Evolutionary conservation across 1,140 invertebrate species (phyloP).

Genomic region (Onthophagus taurus): DNA sequence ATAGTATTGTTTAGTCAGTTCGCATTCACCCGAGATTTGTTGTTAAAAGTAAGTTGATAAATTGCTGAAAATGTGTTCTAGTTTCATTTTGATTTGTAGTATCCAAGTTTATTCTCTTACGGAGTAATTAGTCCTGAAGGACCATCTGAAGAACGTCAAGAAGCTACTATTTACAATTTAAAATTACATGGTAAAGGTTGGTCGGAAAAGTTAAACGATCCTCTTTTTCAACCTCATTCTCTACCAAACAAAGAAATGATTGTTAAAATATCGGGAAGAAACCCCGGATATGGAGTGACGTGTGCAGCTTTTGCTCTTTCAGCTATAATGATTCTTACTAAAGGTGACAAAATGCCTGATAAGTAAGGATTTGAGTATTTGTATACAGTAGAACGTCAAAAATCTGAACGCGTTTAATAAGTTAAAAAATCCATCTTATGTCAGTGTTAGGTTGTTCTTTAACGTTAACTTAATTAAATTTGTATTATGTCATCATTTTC

Average conservation of each 20-base stretch:
- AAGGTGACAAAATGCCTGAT: slow-evolving; percentile 64
- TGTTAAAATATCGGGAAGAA: slow-evolving; percentile 50
- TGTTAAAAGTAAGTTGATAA: slow-evolving; percentile 11
- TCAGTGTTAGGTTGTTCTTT: too few relatives aligned
- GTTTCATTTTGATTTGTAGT: slow-evolving; percentile 12
- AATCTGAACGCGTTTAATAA: too few relatives aligned
- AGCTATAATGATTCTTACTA: slow-evolving; percentile 66
- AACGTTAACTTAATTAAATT: too few relatives aligned
- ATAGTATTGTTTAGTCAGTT: slow-evolving; percentile 59
- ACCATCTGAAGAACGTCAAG: slow-evolving; percentile 53
- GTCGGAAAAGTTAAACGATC: slow-evolving; percentile 53
- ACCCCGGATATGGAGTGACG: slow-evolving; percentile 80
- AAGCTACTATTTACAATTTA: slow-evolving; percentile 54
- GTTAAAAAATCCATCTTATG: too few relatives aligned
- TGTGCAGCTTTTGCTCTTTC: slow-evolving; percentile 57
- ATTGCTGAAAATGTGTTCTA: background rate
- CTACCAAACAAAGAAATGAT: slow-evolving; percentile 58
- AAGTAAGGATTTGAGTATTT: slow-evolving; percentile 48
- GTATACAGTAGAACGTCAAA: too few relatives aligned
- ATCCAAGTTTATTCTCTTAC: slow-evolving; percentile 60
- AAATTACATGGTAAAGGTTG: slow-evolving; percentile 70
- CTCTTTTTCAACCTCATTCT: slow-evolving; percentile 48
- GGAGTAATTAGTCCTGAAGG: slow-evolving; percentile 59
- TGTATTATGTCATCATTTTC: too few relatives aligned
- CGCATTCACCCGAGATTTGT: slow-evolving; percentile 43